Evolutionary conservation across 2,113 vertebrate species (phyloP), one percentile per base, ranked within the genome.

Genomic region (Cyanocitta stelleri): DNA sequence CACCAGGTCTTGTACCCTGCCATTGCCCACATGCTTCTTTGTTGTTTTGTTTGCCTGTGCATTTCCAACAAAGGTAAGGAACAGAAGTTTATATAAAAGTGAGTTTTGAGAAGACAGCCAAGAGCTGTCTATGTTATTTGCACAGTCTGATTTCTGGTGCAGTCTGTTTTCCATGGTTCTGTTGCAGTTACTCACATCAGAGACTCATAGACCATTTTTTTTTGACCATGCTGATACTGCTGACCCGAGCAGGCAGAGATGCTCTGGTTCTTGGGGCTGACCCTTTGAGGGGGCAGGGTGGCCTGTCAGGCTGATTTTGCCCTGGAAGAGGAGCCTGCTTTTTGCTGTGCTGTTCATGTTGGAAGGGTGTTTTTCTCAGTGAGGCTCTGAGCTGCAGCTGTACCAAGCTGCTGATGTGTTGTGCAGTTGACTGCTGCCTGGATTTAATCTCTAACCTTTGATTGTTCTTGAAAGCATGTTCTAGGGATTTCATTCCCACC

Each of bases 371-470:
- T 90, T 86, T 81, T 64, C 64, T 67, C 9, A 8, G 48, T 54
- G 61, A 58, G 6, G 3, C 85, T 78, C 48, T 5, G 85, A 80
- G 78, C 85, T 88, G 91, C 91, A 85, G 71, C 91, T 96, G 82
- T 52, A 51, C 76, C 56, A 33, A 63, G 64, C 76, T 95, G 85
- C 85, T 80, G 85, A 39, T 73, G 75, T 29, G 72, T 51, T 88
- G 88, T 72, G 88, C 90, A 54, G 76, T 90, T 95, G 85, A 84
- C 73, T 2, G 13, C 72, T 81, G 90, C 89, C 67, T 88, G 88
- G 90, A 85, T 94, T 96, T 94, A 96, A 95, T 95, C 93, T 89
- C 92, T 94, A 88, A 95, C 93, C 93, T 95, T 78, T 94, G 87
- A 94, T 95, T 94, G 78, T 89, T 95, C 94, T 63, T 89, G 93